Percentiles rank a stretch among this genome's conserved stretches.
These are phyloP conservation scores for Teleogryllus oceanicus DNA, from an alignment of 2,888 invertebrate genomes.

Conservation along the genomic window DNA sequence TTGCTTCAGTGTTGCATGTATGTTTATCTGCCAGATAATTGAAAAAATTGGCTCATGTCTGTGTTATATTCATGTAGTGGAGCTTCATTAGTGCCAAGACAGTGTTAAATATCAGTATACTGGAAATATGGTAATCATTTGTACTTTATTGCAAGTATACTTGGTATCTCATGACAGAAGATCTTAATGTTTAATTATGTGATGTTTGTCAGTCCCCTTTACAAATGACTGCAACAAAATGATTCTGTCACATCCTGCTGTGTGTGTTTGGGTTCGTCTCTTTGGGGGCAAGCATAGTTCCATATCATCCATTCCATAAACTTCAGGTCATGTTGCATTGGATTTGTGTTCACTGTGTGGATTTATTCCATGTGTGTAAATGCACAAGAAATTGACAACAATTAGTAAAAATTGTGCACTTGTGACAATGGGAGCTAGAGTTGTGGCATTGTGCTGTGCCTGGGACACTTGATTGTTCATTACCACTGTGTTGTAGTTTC, in stretches of 20 bases:
- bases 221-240: too few relatives aligned
- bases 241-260: too few relatives aligned
- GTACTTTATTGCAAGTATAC: conserved; percentile 12
- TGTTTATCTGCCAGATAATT: conserved; percentile 18
- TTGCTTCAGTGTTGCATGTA: conserved; percentile 23
- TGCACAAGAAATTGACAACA: background rate
- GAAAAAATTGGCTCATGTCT: conserved; percentile 11
- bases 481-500: background rate
- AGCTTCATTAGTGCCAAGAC: background rate
- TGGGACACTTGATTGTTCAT: background rate
- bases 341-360: background rate
- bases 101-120: background rate
- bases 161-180: background rate
- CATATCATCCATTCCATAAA: background rate
- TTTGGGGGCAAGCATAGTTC: background rate
- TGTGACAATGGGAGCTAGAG: background rate
- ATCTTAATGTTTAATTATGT: too few relatives aligned
- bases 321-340: background rate
- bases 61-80: background rate
- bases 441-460: background rate
- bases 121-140: background rate
- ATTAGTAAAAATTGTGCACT: too few relatives aligned
- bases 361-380: background rate
- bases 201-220: too few relatives aligned
- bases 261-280: too few relatives aligned